Evolutionary conservation across 2,113 vertebrate genomes (phyloP), one percentile per base, ranked within the genome.

Genomic region (Trichechus manatus): DNA sequence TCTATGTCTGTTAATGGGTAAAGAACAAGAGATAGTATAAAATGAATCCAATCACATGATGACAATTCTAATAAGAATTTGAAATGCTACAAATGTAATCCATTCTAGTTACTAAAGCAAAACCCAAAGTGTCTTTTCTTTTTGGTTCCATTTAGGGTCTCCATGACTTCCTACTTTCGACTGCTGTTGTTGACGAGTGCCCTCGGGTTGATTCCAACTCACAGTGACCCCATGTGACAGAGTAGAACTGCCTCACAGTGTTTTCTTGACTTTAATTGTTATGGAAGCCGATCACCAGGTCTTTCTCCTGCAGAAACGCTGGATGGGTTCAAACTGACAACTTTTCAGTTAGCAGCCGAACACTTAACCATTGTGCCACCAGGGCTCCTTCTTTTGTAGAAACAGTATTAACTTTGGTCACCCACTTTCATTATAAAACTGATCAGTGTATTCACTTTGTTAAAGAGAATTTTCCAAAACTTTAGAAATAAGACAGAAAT

Each of bases 1-100:
- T 80, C 90, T 94, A 91, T 98, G 93, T 97, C 97, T 98, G 47
- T 96, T 98, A 97, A 96, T 95, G 98, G 98, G 97, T 97, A 98
- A 98, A 98, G 95, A 98, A 96, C 81, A 98, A 97, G 96, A 95
- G 98, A 97, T 97, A 87, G 85, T 97, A 98, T 78, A 98, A 98
- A 97, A 97, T 96, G 90, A 98, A 96, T 97, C 98, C 93, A 68
- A 97, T 98, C 94, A 97, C n/a, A 13, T 97, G 96, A 87, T 91
- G 96, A 66, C 4, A 97, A 97, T 89, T 83, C 6, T 47, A 68
- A 78, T 19, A 42, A 83, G 17, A 87, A 70, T 80, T 64, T 84
- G 4, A 94, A 89, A 85, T 90, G 87, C 47, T 70, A 66, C 33
- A 91, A 72, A 59, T 1, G 27, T 68, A 90, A 20, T 1, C 33